These are phyloP conservation scores for Sebastes elongatus DNA, from an alignment of 2,797 vertebrate genomes.

Conservation along the genomic window DNA sequence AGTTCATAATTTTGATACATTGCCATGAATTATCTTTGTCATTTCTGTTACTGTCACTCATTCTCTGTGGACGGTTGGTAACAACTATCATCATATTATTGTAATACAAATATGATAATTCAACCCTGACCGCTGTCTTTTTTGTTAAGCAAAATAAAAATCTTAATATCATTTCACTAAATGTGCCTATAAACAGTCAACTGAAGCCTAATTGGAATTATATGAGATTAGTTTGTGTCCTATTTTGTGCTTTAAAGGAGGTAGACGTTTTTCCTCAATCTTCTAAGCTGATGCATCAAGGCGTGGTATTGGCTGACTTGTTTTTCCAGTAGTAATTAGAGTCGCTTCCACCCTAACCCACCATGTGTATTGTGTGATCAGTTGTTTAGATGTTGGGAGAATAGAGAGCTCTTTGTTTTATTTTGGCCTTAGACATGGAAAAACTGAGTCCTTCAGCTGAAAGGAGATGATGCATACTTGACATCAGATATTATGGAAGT, in stretches of 20 bases:
- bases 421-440: conserved; percentile 57
- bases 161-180: background rate
- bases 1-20: conserved; percentile 36
- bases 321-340: conserved; percentile 32
- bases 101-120: conserved; percentile 45
- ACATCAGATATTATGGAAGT: conserved; percentile 44
- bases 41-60: conserved; percentile 31
- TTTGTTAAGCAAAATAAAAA: background rate
- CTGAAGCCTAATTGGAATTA: background rate
- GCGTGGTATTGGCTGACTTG: background rate
- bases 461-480: conserved; percentile 34
- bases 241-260: background rate
- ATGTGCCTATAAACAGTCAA: background rate
- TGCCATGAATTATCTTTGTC: conserved; percentile 26
- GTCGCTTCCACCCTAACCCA: background rate
- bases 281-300: background rate
- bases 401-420: conserved; percentile 62
- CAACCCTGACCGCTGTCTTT: background rate
- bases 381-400: conserved; percentile 48
- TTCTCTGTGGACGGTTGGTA: conserved; percentile 14
- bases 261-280: background rate
- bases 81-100: conserved; percentile 35
- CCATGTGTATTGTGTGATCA: conserved; percentile 13
- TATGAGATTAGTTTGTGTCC: background rate
- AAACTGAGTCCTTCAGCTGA: conserved; percentile 38